Conservation (phyloP, 2,888 invertebrate species). For the Drosophila rubida region DNA sequence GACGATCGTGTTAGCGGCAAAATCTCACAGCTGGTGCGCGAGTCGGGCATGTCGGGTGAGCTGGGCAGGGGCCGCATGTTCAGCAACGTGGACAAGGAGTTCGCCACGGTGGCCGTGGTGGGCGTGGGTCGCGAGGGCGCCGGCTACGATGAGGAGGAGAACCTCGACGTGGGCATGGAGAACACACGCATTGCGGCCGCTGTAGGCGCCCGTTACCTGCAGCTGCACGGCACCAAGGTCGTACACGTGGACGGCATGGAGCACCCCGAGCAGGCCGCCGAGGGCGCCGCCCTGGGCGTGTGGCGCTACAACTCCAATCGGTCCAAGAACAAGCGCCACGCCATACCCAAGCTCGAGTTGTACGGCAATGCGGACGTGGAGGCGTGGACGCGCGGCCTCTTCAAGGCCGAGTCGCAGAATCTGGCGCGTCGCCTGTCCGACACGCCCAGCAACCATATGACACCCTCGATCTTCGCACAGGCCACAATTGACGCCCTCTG, state of each 20-base stretch:
- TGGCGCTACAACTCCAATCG: constrained; percentile 88
- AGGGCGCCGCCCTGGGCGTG: constrained; percentile 87
- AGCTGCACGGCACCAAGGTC: constrained; percentile 85
- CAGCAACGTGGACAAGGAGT: constrained; percentile 64
- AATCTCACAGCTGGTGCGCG: constrained; percentile 83
- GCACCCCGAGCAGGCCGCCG: constrained; percentile 88
- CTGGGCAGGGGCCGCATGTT: constrained; percentile 57
- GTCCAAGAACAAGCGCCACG: constrained; percentile 83
- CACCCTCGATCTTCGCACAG: constrained; percentile 90
- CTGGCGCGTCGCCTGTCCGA: constrained; percentile 89
- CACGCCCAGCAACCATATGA: constrained; percentile 91
- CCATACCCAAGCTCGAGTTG: constrained; percentile 85
- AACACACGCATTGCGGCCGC: constrained; percentile 89
- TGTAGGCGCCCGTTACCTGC: constrained; percentile 85
- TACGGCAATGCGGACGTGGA: constrained; percentile 86
- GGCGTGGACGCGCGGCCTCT: constrained; percentile 88
- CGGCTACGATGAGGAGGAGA: constrained; percentile 87
- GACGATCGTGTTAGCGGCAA: constrained; percentile 84
- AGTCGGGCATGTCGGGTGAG: constrained; percentile 49
- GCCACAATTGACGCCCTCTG: constrained; percentile 88
- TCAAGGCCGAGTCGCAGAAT: constrained; percentile 91
- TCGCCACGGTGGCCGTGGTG: constrained; percentile 86
- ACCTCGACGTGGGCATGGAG: constrained; percentile 88
- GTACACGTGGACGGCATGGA: constrained; percentile 88
- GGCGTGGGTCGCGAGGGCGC: constrained; percentile 87